phyloP scores from a whole-genome alignment of 2,888 invertebrate genomes.

The Bellardia pandia region DNA sequence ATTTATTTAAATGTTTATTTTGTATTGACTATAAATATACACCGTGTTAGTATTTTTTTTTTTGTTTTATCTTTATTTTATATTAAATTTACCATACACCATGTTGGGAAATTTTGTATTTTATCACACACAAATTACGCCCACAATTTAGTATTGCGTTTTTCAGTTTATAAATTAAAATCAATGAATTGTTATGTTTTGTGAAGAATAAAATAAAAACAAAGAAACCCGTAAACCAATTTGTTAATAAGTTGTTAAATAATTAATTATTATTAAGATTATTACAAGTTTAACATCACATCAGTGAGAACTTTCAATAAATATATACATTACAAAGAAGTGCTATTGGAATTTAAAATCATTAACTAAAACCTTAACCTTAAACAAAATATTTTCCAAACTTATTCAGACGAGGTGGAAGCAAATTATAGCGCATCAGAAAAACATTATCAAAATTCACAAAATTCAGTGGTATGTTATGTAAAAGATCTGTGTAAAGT shows the following conservation, averaged over 20 bases:
- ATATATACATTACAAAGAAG: too few species aligned
- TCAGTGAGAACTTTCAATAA: neutral
- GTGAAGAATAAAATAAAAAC: constrained; percentile 13
- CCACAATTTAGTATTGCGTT: constrained; percentile 47
- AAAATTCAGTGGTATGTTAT: too few species aligned
- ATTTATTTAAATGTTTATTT: neutral
- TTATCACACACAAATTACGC: constrained; percentile 61
- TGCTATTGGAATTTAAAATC: too few species aligned
- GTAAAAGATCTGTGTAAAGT: too few species aligned
- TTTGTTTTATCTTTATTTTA: neutral
- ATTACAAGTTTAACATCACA: neutral
- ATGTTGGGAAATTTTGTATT: constrained; percentile 10
- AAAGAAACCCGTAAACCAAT: constrained; percentile 17
- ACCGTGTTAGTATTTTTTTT: constrained; percentile 55
- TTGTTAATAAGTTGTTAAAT: constrained; percentile 30
- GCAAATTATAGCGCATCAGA: too few species aligned
- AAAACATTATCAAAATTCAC: too few species aligned
- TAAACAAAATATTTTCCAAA: too few species aligned
- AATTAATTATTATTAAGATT: neutral
- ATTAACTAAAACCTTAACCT: too few species aligned
- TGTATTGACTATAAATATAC: constrained; percentile 31
- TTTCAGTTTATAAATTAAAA: constrained; percentile 11
- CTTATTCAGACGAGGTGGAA: too few species aligned
- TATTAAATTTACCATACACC: constrained; percentile 16
- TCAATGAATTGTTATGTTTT: constrained; percentile 26